Conservation (phyloP, 2,888 invertebrate species). For the Steinernema hermaphroditum region DNA sequence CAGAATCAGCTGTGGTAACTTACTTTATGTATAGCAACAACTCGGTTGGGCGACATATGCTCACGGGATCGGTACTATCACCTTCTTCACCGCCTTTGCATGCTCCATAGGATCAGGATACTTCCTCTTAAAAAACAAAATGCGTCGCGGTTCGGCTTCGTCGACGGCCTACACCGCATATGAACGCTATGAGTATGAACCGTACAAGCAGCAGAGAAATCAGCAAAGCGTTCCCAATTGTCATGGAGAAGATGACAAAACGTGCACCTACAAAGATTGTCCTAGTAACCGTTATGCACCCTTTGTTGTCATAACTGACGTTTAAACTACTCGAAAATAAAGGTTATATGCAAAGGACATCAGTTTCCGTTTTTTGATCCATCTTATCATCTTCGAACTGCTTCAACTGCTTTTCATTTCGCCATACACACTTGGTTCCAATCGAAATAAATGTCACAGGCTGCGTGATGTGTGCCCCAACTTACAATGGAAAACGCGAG, state of each 20-base stretch:
- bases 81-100: constrained; percentile 46
- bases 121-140: neutral
- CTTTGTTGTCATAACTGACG: constrained; percentile 20
- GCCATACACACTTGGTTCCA: too few species aligned
- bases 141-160: neutral
- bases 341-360: too few species aligned
- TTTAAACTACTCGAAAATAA: too few species aligned
- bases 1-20: too few species aligned
- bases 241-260: constrained; percentile 26
- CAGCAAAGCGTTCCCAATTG: neutral
- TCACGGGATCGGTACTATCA: constrained; percentile 48
- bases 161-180: neutral
- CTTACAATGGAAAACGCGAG: too few species aligned
- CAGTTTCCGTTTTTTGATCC: too few species aligned
- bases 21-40: constrained; percentile 50
- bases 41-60: constrained; percentile 55
- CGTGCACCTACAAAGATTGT: constrained; percentile 22
- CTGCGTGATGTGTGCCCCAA: too few species aligned
- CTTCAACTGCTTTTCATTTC: too few species aligned
- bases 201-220: neutral
- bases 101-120: neutral
- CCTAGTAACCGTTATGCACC: constrained; percentile 11
- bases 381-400: too few species aligned
- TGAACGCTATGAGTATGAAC: constrained; percentile 17
- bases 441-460: too few species aligned